A percentile compares a stretch with the other conserved stretches of the same genome.
Conservation (phyloP, 2,888 invertebrate species). For the Alentia gelatinosa region DNA sequence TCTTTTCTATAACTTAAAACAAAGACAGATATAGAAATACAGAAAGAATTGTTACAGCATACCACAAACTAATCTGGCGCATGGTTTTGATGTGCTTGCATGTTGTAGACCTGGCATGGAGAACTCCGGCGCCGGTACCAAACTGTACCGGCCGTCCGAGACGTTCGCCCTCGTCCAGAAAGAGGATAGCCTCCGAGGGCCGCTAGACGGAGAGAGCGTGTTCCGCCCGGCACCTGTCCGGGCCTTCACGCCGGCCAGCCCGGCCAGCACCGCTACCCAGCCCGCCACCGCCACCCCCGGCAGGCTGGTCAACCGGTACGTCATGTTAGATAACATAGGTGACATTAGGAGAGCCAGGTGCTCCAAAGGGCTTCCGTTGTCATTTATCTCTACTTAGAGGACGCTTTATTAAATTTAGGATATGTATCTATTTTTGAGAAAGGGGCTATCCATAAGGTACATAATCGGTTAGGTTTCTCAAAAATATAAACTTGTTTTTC, state of each 20-base stretch:
- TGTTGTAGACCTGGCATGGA: background rate
- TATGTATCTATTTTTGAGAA: no score
- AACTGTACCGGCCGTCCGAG: constrained; percentile 59
- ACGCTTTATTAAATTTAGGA: no score
- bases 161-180: constrained; percentile 61
- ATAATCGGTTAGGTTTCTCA: no score
- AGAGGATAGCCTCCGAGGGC: constrained; percentile 57
- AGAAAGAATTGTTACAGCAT: no score
- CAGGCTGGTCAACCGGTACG: background rate
- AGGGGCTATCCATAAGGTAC: no score
- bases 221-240: background rate
- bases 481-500: no score
- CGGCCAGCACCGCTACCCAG: background rate
- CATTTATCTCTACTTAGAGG: no score
- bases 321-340: background rate
- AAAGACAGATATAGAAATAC: no score
- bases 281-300: background rate
- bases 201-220: background rate
- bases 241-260: background rate
- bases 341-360: no score
- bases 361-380: no score
- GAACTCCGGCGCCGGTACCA: background rate
- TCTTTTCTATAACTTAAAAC: no score
- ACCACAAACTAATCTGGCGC: background rate
- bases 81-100: constrained; percentile 19